A percentile compares a stretch with the other conserved stretches of the same genome.
Evolutionary conservation across 1,140 invertebrate species (phyloP).

Genomic region (Drosophila ananassae): DNA sequence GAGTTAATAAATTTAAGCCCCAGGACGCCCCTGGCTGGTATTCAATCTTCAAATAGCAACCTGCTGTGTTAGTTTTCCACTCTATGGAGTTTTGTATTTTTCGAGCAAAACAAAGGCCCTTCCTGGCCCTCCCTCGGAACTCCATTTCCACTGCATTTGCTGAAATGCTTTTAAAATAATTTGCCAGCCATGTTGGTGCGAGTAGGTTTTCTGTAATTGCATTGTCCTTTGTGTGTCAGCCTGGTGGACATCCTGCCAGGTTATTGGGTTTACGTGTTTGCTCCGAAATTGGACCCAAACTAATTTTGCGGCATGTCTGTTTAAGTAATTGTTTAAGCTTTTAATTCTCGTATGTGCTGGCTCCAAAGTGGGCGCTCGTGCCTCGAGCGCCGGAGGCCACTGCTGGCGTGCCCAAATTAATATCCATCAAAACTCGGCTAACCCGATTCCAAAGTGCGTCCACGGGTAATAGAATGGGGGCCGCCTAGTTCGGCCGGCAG

Average conservation of each 20-base stretch:
- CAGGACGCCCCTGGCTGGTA: conserved; percentile 14
- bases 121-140: not conserved
- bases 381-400: conserved; percentile 23
- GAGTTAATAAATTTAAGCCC: conserved; percentile 40
- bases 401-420: conserved; percentile 54
- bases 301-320: conserved; percentile 77
- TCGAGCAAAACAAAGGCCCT: conserved; percentile 14
- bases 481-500: conserved; percentile 20
- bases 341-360: conserved; percentile 52
- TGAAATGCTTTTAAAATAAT: conserved; percentile 77
- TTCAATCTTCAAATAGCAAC: conserved; percentile 35
- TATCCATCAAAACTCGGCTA: conserved; percentile 41
- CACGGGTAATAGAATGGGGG: not conserved
- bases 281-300: conserved; percentile 50
- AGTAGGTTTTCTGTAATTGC: conserved; percentile 68
- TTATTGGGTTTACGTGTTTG: conserved; percentile 36
- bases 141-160: conserved; percentile 46
- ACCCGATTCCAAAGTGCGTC: not conserved
- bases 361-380: conserved; percentile 11
- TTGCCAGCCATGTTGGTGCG: conserved; percentile 50
- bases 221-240: conserved; percentile 60
- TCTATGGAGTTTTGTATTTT: conserved; percentile 28
- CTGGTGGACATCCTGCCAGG: conserved; percentile 33
- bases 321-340: conserved; percentile 77
- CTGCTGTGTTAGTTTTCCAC: conserved; percentile 21